Evolutionary conservation across 2,797 vertebrate genomes (phyloP).

Genomic region (Enteromius trimaculatus): DNA sequence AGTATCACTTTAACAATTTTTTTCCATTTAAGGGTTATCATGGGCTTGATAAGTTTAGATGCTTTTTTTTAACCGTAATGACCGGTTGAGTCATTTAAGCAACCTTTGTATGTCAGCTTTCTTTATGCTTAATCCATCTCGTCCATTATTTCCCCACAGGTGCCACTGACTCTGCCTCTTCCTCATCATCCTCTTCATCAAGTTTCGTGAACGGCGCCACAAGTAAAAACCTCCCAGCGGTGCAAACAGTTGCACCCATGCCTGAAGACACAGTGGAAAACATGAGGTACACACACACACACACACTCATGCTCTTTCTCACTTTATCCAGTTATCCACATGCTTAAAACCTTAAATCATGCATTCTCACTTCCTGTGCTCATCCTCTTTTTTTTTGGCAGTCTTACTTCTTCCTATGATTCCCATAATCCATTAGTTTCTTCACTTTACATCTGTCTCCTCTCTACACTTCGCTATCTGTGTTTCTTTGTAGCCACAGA

Average conservation of each 20-base stretch:
- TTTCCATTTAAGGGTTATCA: background rate
- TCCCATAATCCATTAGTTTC: constrained; percentile 22
- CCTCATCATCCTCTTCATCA: constrained; percentile 95
- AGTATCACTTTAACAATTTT: background rate
- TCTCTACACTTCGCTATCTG: constrained; percentile 26
- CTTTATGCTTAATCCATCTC: background rate
- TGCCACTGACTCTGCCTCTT: constrained; percentile 95
- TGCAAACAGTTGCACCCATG: constrained; percentile 98
- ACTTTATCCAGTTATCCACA: background rate
- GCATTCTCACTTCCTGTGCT: constrained; percentile 18
- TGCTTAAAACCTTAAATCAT: constrained; percentile 12
- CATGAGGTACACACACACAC: constrained; percentile 87
- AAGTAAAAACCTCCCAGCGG: constrained; percentile 97
- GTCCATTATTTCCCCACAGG: constrained; percentile 75
- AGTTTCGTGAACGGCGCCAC: constrained; percentile 98
- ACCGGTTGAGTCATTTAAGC: background rate
- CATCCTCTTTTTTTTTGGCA: background rate
- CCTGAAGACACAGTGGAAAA: constrained; percentile 97
- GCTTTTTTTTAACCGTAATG: background rate
- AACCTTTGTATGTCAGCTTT: background rate
- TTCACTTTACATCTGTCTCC: constrained; percentile 11
- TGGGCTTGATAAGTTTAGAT: background rate
- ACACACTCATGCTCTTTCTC: constrained; percentile 6
- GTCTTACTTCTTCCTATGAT: constrained; percentile 2
- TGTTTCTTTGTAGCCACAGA: constrained; percentile 39